phyloP scores from a whole-genome alignment of 2,113 vertebrate species.

The Phainopepla nitens region DNA sequence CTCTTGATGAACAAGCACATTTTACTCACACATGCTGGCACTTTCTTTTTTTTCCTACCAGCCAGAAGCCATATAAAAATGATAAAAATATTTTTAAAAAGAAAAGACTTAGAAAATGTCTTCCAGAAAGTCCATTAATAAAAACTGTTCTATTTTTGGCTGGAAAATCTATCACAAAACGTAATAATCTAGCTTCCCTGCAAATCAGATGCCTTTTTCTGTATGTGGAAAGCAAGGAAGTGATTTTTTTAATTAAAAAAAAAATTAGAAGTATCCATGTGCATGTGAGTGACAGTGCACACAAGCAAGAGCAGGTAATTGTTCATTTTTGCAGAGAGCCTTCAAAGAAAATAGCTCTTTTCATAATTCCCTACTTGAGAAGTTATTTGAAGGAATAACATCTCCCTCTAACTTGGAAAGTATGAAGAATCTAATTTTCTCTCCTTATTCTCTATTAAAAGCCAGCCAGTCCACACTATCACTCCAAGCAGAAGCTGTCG shows the following conservation, averaged over 20 bases:
- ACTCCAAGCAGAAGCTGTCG: constrained; percentile 57
- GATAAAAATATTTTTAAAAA: background rate
- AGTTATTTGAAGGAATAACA: constrained; percentile 68
- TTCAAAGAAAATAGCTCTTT: constrained; percentile 68
- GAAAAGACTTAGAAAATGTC: background rate
- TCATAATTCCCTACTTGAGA: constrained; percentile 56
- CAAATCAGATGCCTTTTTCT: constrained; percentile 17
- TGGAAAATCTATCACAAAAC: constrained; percentile 53
- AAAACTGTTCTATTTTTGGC: background rate
- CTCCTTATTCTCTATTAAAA: constrained; percentile 66
- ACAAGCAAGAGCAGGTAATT: constrained; percentile 42
- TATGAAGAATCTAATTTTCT: constrained; percentile 70
- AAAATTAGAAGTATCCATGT: background rate
- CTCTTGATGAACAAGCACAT: constrained; percentile 16
- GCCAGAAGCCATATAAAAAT: background rate
- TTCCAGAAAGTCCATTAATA: background rate
- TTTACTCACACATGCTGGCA: background rate
- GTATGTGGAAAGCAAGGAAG: constrained; percentile 9
- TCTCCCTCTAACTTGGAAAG: constrained; percentile 57
- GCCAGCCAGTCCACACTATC: constrained; percentile 61
- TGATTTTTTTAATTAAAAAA: background rate
- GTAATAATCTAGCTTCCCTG: constrained; percentile 21
- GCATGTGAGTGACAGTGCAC: background rate
- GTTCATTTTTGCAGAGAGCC: constrained; percentile 60
- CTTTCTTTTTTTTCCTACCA: background rate